Conservation (phyloP, 2,797 vertebrate species). For the Cossypha polioptera region DNA sequence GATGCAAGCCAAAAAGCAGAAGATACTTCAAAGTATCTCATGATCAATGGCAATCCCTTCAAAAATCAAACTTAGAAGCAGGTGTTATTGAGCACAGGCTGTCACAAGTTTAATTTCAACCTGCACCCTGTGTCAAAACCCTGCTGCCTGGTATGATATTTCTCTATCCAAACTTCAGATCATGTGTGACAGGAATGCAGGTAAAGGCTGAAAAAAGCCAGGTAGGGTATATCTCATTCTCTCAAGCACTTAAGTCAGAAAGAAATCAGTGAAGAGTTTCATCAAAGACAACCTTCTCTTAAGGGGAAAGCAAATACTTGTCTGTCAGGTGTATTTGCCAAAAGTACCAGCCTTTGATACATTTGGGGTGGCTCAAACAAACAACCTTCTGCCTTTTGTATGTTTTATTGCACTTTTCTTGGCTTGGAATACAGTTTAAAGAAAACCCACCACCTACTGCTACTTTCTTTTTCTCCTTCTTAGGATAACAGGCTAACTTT, state of each 20-base stretch:
- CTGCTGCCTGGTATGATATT: background rate
- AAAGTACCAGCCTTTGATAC: background rate
- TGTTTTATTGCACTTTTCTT: background rate
- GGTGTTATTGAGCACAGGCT: background rate
- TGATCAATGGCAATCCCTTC: background rate
- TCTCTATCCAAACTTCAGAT: background rate
- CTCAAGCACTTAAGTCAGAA: background rate
- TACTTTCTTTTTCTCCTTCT: background rate
- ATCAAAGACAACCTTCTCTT: background rate
- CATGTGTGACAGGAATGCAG: rapidly evolving
- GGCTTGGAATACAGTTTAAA: background rate
- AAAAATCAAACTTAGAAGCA: background rate
- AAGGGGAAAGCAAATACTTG: background rate
- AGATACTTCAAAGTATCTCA: background rate
- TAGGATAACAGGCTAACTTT: background rate
- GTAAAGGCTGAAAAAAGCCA: background rate
- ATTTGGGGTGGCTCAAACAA: background rate
- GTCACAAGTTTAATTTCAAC: background rate
- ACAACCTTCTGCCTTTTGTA: background rate
- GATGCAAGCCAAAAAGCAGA: background rate
- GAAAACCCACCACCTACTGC: background rate
- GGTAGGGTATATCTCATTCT: background rate
- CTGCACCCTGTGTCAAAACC: background rate
- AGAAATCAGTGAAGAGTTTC: background rate
- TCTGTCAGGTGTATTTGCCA: background rate